Evolutionary conservation across 2,113 vertebrate species (phyloP).

Genomic region (Rhadina sibilatrix): DNA sequence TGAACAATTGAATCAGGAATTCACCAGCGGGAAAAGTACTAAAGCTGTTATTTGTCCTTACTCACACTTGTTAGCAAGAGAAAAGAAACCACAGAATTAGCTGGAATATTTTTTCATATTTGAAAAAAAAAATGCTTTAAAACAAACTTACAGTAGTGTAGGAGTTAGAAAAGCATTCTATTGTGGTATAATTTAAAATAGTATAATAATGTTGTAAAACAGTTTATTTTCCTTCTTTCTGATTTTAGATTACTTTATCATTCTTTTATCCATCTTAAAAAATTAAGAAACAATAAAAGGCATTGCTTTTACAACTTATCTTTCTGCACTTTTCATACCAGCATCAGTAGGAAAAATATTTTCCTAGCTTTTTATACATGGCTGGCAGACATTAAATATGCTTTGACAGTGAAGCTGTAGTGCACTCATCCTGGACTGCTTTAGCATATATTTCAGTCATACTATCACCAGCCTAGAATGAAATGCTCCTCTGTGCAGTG

Average conservation of each 20-base stretch:
- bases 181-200: neutral
- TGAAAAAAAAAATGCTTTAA: neutral
- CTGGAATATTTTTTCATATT: neutral
- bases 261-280: neutral
- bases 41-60: neutral
- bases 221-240: neutral
- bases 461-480: neutral
- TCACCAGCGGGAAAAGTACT: neutral
- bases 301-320: neutral
- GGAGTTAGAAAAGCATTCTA: neutral
- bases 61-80: neutral
- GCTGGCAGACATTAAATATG: neutral
- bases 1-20: conserved; percentile 40
- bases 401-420: neutral
- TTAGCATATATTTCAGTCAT: neutral
- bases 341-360: neutral
- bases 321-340: neutral
- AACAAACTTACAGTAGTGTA: neutral
- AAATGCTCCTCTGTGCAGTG: neutral
- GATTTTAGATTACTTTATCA: neutral
- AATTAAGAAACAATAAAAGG: neutral
- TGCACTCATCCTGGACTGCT: neutral
- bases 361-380: neutral
- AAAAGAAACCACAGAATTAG: neutral
- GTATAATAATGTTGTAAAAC: neutral